Percentiles rank a stretch among this genome's conserved stretches.
phyloP scores from a whole-genome alignment of 2,113 vertebrate species.

The Albula goreensis region DNA sequence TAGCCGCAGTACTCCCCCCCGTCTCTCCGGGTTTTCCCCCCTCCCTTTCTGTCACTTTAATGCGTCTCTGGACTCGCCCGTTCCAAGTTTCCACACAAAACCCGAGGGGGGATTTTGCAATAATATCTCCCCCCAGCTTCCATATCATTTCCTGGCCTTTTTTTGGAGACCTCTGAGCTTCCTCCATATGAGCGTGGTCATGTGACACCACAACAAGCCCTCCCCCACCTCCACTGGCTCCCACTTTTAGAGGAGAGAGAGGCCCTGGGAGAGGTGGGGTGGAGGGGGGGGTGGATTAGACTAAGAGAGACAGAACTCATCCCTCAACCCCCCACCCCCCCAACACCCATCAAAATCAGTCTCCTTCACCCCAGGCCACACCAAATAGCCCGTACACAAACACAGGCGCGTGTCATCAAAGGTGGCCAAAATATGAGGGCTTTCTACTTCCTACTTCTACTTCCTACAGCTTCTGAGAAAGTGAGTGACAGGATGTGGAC shows the following conservation, averaged over 20 bases:
- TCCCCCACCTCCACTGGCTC: no score
- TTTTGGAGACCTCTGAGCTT: constrained; percentile 55
- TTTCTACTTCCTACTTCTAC: neutral
- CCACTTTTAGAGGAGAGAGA: no score
- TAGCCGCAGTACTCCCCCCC: constrained; percentile 11
- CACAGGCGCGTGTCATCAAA: neutral
- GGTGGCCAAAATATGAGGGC: neutral
- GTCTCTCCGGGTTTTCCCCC: neutral
- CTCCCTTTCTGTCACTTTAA: constrained; percentile 8
- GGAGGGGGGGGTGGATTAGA: no score
- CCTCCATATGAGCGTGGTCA: constrained; percentile 48
- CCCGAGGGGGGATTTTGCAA: constrained; percentile 36
- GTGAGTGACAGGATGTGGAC: neutral
- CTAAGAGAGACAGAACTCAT: no score
- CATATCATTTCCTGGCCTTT: constrained; percentile 46
- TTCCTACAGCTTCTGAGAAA: neutral
- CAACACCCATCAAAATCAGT: no score
- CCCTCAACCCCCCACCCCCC: no score
- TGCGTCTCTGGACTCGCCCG: constrained; percentile 14
- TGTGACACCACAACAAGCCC: neutral
- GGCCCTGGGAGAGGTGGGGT: no score
- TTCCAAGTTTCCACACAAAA: constrained; percentile 66
- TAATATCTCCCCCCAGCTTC: constrained; percentile 37
- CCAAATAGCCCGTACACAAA: neutral
- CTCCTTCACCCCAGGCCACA: no score